Base-by-base conservation (phyloP, 2,113 vertebrate species). In the Tinamus guttatus region DNA sequence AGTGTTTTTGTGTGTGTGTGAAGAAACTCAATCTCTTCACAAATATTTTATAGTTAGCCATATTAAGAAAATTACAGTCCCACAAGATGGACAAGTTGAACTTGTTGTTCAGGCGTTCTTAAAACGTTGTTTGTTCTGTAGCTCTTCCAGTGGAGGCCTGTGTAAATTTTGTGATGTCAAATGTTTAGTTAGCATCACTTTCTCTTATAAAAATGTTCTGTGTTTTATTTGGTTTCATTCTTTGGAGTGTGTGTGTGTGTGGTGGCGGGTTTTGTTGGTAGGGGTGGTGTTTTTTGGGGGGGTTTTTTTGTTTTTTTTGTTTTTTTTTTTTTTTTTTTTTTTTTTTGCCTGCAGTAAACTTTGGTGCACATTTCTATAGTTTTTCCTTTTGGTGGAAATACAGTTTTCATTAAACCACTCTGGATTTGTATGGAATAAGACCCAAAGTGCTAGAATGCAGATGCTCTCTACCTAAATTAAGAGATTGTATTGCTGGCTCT, bases 91-190 rank as follows among this genome's bases (percentile, higher is more conserved):
- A 5, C 7, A 43, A 69, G 21, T 74, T 40, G 58, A 65, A 56
- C 8, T 54, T 11, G 1, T 11, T 30, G 1, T n/a, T 7, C n/a
- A 32, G 3, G 22, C 45, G 3, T 58, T 75, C 47, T 14, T 77
- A 0, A 0, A 62, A 36, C 0, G 0, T 25, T 68, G 2, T 52
- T 83, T 36, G 5, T 52, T 82, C 22, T 69, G 1, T 47, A 41
- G 9, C 14, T 87, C 60, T 78, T 83, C 19, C 28, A 9, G 25
- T 4, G 11, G 65, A 79, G 25, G 24, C 32, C 11, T 52, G 1
- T 67, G 1, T 73, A 34, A 77, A 12, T 79, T 76, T 17, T 63
- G 0, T 87, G 40, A 17, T 12, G 17, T 27, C 19, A 79, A 32
- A 40, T 82, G 5, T 67, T 85, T 47, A 24, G 3, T 34, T 76